A percentile compares a stretch with the other conserved stretches of the same genome.
These are phyloP conservation scores for Hyposoter dolosus DNA, from an alignment of 2,888 invertebrate species.

Conservation along the genomic window DNA sequence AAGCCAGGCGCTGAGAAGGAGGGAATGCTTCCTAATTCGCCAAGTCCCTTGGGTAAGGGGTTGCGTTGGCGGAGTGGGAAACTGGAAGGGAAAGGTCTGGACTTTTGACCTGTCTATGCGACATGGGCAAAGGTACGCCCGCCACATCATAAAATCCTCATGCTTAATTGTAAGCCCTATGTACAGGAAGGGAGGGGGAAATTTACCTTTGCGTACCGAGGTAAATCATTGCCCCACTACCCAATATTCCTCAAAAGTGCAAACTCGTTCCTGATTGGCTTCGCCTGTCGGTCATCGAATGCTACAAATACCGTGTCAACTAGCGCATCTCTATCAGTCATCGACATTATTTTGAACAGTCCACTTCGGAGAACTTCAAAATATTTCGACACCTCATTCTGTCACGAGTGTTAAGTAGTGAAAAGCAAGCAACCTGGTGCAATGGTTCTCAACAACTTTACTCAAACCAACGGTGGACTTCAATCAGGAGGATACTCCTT, in stretches of 20 bases:
- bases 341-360: slow-evolving; percentile 44
- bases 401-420: slow-evolving; percentile 9
- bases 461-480: slow-evolving; percentile 46
- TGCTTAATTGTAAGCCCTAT: slow-evolving; percentile 10
- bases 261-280: slow-evolving; percentile 66
- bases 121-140: not conserved
- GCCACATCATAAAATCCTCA: too few species aligned
- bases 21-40: not conserved
- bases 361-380: slow-evolving; percentile 7
- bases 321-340: slow-evolving; percentile 71
- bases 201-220: not conserved
- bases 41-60: not conserved
- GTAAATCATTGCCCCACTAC: slow-evolving; percentile 50
- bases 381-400: slow-evolving; percentile 5
- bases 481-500: slow-evolving; percentile 52
- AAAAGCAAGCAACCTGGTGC: slow-evolving; percentile 25
- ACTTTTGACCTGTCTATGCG: slow-evolving; percentile 25
- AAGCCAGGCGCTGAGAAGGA: slow-evolving; percentile 26
- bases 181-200: slow-evolving; percentile 43
- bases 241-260: slow-evolving; percentile 13
- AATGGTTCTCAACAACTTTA: slow-evolving; percentile 66
- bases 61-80: not conserved
- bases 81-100: not conserved
- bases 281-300: slow-evolving; percentile 40
- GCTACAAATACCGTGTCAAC: slow-evolving; percentile 74